A percentile compares a stretch with the other conserved stretches of the same genome.
Conservation (phyloP, 2,113 vertebrate genomes). For the Otolemur garnettii region DNA sequence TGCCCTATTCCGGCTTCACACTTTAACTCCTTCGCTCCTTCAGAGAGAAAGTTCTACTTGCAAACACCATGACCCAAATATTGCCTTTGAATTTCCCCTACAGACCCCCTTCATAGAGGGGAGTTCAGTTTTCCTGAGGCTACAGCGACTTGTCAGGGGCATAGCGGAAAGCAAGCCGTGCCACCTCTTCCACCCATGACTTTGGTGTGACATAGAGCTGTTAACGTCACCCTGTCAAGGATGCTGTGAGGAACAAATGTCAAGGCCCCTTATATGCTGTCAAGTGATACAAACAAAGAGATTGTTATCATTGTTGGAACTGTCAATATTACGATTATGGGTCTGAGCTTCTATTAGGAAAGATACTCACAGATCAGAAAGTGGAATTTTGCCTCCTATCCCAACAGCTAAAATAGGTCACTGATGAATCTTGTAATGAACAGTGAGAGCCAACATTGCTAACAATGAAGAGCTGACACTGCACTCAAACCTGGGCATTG, state of each 20-base stretch:
- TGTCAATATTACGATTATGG: constrained; percentile 53
- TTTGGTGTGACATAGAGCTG: constrained; percentile 18
- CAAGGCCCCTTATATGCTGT: not conserved
- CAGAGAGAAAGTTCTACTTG: not conserved
- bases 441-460: not conserved
- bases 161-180: constrained; percentile 34
- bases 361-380: not conserved
- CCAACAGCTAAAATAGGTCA: not conserved
- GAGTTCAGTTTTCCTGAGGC: not conserved
- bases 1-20: not conserved
- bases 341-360: constrained; percentile 35
- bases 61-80: not conserved
- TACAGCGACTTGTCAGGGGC: not conserved
- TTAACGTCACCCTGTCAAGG: not conserved
- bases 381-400: not conserved
- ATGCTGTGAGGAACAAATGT: constrained; percentile 39
- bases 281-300: constrained; percentile 39
- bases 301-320: not conserved
- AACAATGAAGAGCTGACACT: not conserved
- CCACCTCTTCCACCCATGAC: not conserved
- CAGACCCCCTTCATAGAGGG: too few relatives aligned
- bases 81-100: not conserved
- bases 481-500: not conserved
- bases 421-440: not conserved
- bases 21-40: not conserved